These are phyloP conservation scores for Helicorthomorpha holstii DNA, from an alignment of 1,140 invertebrate genomes.

Conservation along the genomic window DNA sequence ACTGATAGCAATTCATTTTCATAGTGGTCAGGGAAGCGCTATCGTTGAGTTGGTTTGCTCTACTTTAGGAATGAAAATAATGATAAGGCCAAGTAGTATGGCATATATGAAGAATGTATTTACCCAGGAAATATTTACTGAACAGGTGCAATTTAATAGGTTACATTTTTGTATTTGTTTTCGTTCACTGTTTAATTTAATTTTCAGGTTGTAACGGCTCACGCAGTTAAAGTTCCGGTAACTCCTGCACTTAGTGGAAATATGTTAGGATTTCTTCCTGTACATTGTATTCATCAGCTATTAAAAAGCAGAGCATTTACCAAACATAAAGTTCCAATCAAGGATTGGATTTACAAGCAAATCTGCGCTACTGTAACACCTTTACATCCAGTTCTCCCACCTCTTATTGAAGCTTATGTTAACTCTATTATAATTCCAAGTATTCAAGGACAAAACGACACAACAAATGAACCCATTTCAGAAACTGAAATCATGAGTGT, in stretches of 20 bases:
- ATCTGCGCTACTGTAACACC: constrained; percentile 70
- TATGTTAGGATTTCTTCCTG: constrained; percentile 79
- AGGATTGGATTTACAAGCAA: constrained; percentile 88
- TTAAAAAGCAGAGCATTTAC: constrained; percentile 88
- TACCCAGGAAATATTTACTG: constrained; percentile 92
- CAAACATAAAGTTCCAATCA: constrained; percentile 85
- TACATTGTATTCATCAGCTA: constrained; percentile 93
- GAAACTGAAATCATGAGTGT: constrained; percentile 76
- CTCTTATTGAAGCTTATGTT: constrained; percentile 88
- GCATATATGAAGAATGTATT: constrained; percentile 86
- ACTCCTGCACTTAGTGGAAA: constrained; percentile 74
- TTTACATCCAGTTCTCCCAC: constrained; percentile 78
- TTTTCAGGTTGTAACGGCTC: constrained; percentile 68
- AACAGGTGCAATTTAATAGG: constrained; percentile 43
- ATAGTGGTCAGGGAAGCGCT: constrained; percentile 77
- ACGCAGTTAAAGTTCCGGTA: constrained; percentile 89
- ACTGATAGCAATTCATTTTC: constrained; percentile 90
- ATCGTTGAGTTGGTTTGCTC: constrained; percentile 85
- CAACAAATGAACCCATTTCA: constrained; percentile 77
- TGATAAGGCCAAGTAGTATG: constrained; percentile 76
- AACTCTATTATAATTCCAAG: constrained; percentile 69
- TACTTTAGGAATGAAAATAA: constrained; percentile 87
- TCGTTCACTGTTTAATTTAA: constrained; percentile 11
- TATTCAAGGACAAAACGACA: constrained; percentile 28
- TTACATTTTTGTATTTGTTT: not conserved